Evolutionary conservation across 2,888 invertebrate species (phyloP).

Genomic region (Drosophila tanythrix): DNA sequence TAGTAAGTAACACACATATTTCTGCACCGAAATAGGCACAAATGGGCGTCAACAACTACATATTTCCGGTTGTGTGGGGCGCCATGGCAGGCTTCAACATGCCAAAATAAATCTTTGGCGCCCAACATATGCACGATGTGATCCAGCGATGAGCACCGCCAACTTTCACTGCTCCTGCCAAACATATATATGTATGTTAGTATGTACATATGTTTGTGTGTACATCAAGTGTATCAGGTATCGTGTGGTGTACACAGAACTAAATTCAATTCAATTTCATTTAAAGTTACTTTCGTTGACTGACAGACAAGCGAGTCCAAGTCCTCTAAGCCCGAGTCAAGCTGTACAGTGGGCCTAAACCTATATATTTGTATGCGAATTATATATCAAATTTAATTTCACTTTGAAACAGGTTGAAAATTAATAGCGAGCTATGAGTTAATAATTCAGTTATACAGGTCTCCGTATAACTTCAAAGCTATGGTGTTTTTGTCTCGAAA

Average conservation of each 20-base stretch:
- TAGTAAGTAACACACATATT: constrained; percentile 28
- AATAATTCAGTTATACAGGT: too few relatives aligned
- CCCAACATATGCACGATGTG: constrained; percentile 37
- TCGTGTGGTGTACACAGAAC: constrained; percentile 78
- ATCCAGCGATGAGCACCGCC: constrained; percentile 34
- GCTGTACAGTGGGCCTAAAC: constrained; percentile 42
- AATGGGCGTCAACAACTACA: constrained; percentile 81
- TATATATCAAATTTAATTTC: neutral
- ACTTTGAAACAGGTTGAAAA: neutral
- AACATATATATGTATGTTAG: constrained; percentile 3
- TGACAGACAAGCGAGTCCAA: constrained; percentile 75
- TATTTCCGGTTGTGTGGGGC: constrained; percentile 76
- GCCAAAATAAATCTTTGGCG: constrained; percentile 51
- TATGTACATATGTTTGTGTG: neutral
- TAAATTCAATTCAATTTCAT: constrained; percentile 82
- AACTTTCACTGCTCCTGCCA: constrained; percentile 63
- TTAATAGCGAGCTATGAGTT: too few relatives aligned
- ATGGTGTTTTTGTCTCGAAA: neutral
- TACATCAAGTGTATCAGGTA: constrained; percentile 49
- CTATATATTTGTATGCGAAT: neutral
- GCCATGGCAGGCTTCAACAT: constrained; percentile 66
- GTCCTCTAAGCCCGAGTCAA: constrained; percentile 54
- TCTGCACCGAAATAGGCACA: constrained; percentile 55
- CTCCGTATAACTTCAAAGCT: neutral
- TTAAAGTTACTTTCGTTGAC: constrained; percentile 78